A percentile compares a stretch with the other conserved stretches of the same genome.
phyloP scores from a whole-genome alignment of 1,140 invertebrate species.

The Drosophila bipectinata region DNA sequence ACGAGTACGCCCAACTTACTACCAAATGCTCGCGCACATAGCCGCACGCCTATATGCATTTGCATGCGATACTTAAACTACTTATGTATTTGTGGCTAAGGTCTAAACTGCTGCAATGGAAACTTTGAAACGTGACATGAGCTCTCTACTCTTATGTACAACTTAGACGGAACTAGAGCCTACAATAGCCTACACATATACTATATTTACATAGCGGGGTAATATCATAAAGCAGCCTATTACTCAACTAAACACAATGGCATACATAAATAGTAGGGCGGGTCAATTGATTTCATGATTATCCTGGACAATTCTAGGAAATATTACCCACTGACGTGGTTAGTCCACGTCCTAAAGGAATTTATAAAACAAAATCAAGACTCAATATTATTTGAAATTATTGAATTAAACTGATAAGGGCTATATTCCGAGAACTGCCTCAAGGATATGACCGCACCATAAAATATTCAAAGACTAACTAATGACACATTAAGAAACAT shows the following conservation, averaged over 20 bases:
- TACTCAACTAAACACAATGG: constrained; percentile 45
- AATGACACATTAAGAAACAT: constrained; percentile 9
- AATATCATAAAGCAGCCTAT: constrained; percentile 47
- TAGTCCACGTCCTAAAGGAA: too few species aligned
- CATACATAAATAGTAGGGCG: constrained; percentile 36
- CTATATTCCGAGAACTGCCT: too few species aligned
- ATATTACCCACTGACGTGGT: too few species aligned
- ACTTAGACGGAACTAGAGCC: constrained; percentile 41
- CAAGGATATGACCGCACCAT: constrained; percentile 6
- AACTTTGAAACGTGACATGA: constrained; percentile 52
- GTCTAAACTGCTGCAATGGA: constrained; percentile 45
- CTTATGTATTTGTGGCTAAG: constrained; percentile 24
- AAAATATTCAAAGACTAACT: constrained; percentile 38
- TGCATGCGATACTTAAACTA: constrained; percentile 8
- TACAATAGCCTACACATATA: constrained; percentile 24
- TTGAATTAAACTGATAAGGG: too few species aligned
- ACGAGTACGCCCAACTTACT: constrained; percentile 49
- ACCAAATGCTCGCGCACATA: constrained; percentile 23
- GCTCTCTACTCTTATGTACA: constrained; percentile 47
- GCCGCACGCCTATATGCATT: constrained; percentile 2
- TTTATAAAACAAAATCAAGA: too few species aligned
- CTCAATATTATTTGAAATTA: too few species aligned
- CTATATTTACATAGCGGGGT: constrained; percentile 40
- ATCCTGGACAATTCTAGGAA: background rate
- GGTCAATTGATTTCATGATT: background rate